Conservation (phyloP, 1,140 invertebrate genomes). For the roundworm (Caenorhabditis elegans) region WBcel235 BX284602.5:5172501-5173000, state of each 20-base stretch:
- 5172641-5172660: background rate
- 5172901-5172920: background rate
- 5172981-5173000: background rate
- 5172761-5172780: background rate
- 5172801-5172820: background rate
- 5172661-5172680: too few relatives aligned
- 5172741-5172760: too few relatives aligned
- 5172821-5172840: background rate
- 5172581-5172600: background rate
- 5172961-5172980: background rate
- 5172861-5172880: background rate
- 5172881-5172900: slow-evolving; percentile 11
- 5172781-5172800: background rate
- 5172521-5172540: too few relatives aligned
- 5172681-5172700: too few relatives aligned
- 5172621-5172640: background rate
- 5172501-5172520: too few relatives aligned
- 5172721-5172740: too few relatives aligned
- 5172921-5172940: slow-evolving; percentile 15
- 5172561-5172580: background rate
- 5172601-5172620: background rate
- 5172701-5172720: too few relatives aligned
- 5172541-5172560: too few relatives aligned
- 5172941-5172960: background rate
- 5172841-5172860: background rate